Base-by-base conservation (phyloP, 2,797 vertebrate species). In the Cyprinodon diabolis region DNA sequence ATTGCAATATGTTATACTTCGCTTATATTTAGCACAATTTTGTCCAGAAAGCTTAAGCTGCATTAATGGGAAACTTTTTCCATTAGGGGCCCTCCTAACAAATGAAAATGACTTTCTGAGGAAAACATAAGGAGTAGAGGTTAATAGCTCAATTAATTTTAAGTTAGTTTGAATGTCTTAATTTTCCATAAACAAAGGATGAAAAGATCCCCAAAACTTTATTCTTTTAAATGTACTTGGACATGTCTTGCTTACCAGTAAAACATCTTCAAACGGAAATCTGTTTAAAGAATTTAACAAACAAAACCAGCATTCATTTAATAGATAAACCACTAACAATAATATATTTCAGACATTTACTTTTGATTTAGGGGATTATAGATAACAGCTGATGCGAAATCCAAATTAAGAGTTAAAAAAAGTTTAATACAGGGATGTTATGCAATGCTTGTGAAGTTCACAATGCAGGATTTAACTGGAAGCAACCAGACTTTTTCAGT, bases 1-100 rank as follows among this genome's bases (percentile, higher is more conserved):
- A 17, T 71, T n/a, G 81, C 60, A 21, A n/a, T 23, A 56, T 76
- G 54, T 12, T 15, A 54, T 13, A 48, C 63, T 77, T 35, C n/a
- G 60, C 72, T 63, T 75, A 66, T n/a, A 67, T 65, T 48, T 17
- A 54, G 54, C 37, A 57, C 5, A 7, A 65, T 73, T 66, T 56
- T 54, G 58, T 55, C 66, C 52, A 45, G 35, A 54, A 25, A 48
- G 70, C 13, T 5, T 4, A 30, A 3, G 19, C 51, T 52, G 57
- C 55, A 21, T 19, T 40, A 21, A 55, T 12, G n/a, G n/a, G 10
- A 5, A 66, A 63, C 13, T n/a, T 52, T 49, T 68, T 77, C 21
- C 62, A 12, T 1, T 23, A 10, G 25, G 23, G 58, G 19, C 11
- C 37, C 13, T 68, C 15, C 2, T 52, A 55, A n/a, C 10, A 57